These are phyloP conservation scores for Tipula vernalis DNA, from an alignment of 2,888 invertebrate genomes.

Conservation along the genomic window DNA sequence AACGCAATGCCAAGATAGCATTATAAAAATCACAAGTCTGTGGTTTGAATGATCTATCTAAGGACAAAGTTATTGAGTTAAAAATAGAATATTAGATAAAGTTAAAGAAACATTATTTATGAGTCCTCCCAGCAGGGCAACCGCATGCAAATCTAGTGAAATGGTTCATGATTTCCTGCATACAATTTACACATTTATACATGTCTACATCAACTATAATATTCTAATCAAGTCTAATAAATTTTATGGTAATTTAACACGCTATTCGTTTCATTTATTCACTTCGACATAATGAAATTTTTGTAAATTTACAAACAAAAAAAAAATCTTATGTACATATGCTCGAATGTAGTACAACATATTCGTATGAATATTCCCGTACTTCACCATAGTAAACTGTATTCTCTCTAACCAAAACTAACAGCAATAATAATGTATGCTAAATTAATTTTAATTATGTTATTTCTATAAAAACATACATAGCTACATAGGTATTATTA, in stretches of 20 bases:
- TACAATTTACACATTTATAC: background rate
- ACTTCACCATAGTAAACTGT: background rate
- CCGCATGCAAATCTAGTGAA: background rate
- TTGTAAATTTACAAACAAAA: background rate
- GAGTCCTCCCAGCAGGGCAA: no score
- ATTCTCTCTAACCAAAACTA: background rate
- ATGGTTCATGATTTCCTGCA: background rate
- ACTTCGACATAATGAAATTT: background rate
- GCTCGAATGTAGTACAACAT: background rate
- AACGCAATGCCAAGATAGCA: no score
- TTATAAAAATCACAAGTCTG: no score
- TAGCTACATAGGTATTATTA: no score
- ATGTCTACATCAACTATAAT: background rate
- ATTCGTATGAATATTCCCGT: background rate
- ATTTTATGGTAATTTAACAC: constrained; percentile 4
- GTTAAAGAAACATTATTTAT: no score
- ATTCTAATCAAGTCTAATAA: background rate
- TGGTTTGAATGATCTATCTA: no score
- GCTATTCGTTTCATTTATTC: background rate
- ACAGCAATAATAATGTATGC: background rate
- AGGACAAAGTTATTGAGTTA: no score
- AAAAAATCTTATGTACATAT: background rate
- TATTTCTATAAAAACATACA: background rate
- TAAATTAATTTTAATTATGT: constrained; percentile 1
- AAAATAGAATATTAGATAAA: no score